Base-by-base conservation (phyloP, 2,113 vertebrate species). In the Syngnathoides biaculeatus region DNA sequence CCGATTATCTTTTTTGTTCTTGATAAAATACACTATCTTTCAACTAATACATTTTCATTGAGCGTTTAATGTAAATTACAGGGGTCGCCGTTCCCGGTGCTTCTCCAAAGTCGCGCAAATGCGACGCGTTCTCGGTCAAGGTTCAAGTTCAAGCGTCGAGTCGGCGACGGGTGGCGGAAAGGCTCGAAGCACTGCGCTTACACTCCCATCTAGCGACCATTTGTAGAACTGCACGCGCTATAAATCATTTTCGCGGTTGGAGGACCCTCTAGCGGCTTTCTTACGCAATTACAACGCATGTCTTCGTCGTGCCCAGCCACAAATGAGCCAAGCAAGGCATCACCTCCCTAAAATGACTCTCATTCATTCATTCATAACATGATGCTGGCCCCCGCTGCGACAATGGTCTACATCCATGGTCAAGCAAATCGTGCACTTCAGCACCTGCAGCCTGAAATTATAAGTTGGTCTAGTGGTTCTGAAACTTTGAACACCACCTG, bases 41-140 rank as follows among this genome's bases (percentile, higher is more conserved):
- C 14, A 27, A 26, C 17, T 17, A 57, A 56, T 5, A 24, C 7
- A 14, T 5, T 26, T n/a, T 30, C 8, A 56, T 56, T 15, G 11
- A 27, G 55, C 6, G 24, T 8, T 57, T 30, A 30, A 57, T 57
- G 8, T 17, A 30, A 15, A 17, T 57, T 27, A 15, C 2, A 17
- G 14, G 15, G 22, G 26, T 55, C 20, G 2, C 5, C 1, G 58
- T 39, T 35, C 9, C 17, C 14, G 10, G 8, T 9, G 22, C 30
- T 30, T 39, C 19, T 8, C 14, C 14, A 19, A 4, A 2, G 22
- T 58, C 15, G 12, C 39, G 48, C 20, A 10, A 14, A 35, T 20
- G 65, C 67, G 71, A 19, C 65, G 73, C 73, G 68, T 86, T 89
- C 82, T 86, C 64, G 87, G 87, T 88, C 88, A 90, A 84, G 26